Evolutionary conservation across 2,888 invertebrate species (phyloP).

Genomic region (Acanthopleura granulata): DNA sequence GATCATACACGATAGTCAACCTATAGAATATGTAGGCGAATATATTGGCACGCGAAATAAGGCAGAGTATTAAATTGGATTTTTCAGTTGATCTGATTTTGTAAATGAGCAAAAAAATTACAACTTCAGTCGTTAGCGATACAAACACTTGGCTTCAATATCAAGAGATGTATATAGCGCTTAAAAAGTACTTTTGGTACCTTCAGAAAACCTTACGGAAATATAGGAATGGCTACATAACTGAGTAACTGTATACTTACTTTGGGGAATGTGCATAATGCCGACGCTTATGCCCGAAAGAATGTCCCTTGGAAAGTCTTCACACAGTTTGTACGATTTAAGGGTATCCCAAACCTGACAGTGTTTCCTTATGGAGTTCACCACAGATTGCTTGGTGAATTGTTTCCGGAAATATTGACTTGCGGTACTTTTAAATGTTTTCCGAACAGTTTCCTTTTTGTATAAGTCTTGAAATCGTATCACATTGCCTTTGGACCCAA

Average conservation of each 20-base stretch:
- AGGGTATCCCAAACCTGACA: constrained; percentile 51
- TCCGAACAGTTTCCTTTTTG: background rate
- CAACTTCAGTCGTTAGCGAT: too few relatives aligned
- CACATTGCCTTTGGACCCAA: background rate
- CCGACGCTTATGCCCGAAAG: constrained; percentile 87
- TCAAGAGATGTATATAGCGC: too few relatives aligned
- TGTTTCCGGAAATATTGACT: background rate
- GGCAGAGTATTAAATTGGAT: too few relatives aligned
- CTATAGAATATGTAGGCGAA: too few relatives aligned
- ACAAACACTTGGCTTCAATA: too few relatives aligned
- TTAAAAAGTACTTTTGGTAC: background rate
- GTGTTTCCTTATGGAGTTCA: constrained; percentile 25
- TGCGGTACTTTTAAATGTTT: background rate
- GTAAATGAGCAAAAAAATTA: too few relatives aligned
- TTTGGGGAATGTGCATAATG: constrained; percentile 64
- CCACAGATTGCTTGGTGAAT: constrained; percentile 27
- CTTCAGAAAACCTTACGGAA: background rate
- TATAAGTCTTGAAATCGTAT: background rate
- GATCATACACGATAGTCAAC: too few relatives aligned
- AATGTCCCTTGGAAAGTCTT: constrained; percentile 79
- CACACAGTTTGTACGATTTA: constrained; percentile 41
- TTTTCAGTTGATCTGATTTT: too few relatives aligned
- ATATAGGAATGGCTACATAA: background rate
- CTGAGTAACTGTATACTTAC: constrained; percentile 31
- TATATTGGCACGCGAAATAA: too few relatives aligned